Evolutionary conservation across 1,140 invertebrate species (phyloP).

Genomic region (Pinna nobilis): DNA sequence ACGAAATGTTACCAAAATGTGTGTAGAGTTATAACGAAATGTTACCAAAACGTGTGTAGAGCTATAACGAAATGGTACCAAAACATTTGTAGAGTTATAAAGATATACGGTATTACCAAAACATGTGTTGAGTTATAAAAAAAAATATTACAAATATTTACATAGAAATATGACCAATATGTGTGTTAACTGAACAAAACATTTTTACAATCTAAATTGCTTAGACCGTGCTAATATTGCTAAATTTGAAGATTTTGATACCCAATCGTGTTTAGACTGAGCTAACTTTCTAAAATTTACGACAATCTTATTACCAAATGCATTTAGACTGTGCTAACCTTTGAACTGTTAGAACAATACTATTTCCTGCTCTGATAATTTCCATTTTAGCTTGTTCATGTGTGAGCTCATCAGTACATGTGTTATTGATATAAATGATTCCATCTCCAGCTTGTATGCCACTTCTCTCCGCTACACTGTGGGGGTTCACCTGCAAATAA

Average conservation of each 20-base stretch:
- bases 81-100: no score
- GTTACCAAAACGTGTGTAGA: no score
- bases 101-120: no score
- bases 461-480: conserved; percentile 70
- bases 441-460: conserved; percentile 74
- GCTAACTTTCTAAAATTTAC: background rate
- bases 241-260: background rate
- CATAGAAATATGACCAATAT: no score
- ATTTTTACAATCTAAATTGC: background rate
- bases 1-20: no score
- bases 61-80: no score
- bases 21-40: no score
- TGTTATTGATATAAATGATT: conserved; percentile 72
- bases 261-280: background rate
- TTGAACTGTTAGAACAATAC: conserved; percentile 70
- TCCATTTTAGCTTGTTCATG: conserved; percentile 75
- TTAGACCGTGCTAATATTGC: background rate
- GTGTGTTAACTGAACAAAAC: no score
- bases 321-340: conserved; percentile 65
- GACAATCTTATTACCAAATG: background rate
- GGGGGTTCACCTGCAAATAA: conserved; percentile 69
- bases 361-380: conserved; percentile 74
- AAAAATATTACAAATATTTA: no score
- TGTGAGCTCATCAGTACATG: conserved; percentile 67
- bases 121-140: no score